phyloP scores from a whole-genome alignment of 1,140 invertebrate species.

The Lucilia sericata region DNA sequence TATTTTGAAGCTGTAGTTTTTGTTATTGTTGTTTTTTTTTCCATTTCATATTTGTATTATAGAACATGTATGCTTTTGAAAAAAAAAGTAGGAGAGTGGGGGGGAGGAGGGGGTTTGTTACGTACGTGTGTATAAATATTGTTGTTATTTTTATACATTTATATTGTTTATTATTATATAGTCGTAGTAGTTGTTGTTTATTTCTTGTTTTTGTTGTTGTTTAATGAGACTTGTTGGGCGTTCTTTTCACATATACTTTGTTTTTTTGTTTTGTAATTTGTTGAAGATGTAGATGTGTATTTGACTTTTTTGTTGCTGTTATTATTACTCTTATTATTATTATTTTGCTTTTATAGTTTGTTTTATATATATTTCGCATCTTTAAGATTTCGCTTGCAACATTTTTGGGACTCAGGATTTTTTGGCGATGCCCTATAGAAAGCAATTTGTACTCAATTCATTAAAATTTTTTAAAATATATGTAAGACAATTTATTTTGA shows the following conservation, averaged over 20 bases:
- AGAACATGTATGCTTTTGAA: not conserved
- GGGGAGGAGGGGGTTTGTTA: not conserved
- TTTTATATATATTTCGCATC: not conserved
- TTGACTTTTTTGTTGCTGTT: not conserved
- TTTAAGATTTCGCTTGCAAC: no score
- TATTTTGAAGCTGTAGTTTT: not conserved
- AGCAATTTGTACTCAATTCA: no score
- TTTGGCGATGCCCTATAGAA: no score
- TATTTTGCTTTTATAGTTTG: not conserved
- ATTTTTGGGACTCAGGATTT: no score
- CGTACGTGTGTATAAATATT: not conserved
- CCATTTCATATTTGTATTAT: no score
- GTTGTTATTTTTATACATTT: conserved; percentile 18
- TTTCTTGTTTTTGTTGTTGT: not conserved
- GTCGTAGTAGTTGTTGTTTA: not conserved
- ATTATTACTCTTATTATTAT: not conserved
- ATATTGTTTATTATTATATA: not conserved
- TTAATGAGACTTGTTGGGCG: conserved; percentile 26
- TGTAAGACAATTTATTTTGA: no score
- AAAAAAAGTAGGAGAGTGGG: no score
- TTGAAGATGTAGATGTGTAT: not conserved
- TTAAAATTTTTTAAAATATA: no score
- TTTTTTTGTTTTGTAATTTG: not conserved
- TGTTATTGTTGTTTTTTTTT: not conserved
- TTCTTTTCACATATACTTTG: not conserved